Percentiles rank a stretch among this genome's conserved stretches.
Evolutionary conservation across 2,888 invertebrate species (phyloP).

Genomic region (Hirtodrosophila cameraria): DNA sequence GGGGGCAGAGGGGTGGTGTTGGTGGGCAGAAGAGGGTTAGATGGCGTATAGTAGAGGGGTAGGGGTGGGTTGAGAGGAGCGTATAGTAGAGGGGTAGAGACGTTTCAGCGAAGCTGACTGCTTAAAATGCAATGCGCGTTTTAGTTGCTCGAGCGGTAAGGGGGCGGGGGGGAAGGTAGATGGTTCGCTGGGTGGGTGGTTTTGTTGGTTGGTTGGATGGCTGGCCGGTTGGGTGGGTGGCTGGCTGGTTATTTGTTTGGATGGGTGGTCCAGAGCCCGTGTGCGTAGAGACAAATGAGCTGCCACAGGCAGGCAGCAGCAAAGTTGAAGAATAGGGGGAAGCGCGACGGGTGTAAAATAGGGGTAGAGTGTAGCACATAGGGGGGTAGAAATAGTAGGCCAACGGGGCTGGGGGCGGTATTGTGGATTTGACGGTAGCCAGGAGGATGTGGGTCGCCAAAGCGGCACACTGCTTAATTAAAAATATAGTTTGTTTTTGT

Average conservation of each 20-base stretch:
- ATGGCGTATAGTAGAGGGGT: not conserved
- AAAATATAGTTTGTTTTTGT: conserved; percentile 33
- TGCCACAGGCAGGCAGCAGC: conserved; percentile 12
- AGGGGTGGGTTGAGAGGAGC: conserved; percentile 7
- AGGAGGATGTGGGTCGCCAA: conserved; percentile 32
- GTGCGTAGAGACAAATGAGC: conserved; percentile 47
- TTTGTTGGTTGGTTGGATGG: not conserved
- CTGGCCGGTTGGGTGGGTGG: conserved; percentile 8
- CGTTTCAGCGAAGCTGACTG: conserved; percentile 23
- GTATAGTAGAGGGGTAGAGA: not conserved
- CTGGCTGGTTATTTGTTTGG: not conserved
- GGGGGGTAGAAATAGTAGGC: not conserved
- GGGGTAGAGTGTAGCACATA: not conserved
- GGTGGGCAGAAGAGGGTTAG: not conserved
- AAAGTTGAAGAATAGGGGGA: not conserved
- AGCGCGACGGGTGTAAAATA: too few species aligned
- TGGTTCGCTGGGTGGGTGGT: conserved; percentile 4
- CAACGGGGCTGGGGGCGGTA: not conserved
- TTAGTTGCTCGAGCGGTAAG: conserved; percentile 3
- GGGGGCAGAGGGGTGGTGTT: not conserved
- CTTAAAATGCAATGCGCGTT: conserved; percentile 64
- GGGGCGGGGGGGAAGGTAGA: not conserved
- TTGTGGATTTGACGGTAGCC: conserved; percentile 9
- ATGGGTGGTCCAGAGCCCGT: conserved; percentile 24
- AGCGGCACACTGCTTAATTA: conserved; percentile 29